phyloP scores from a whole-genome alignment of 2,113 vertebrate genomes.

The Chelonoidis abingdonii region DNA sequence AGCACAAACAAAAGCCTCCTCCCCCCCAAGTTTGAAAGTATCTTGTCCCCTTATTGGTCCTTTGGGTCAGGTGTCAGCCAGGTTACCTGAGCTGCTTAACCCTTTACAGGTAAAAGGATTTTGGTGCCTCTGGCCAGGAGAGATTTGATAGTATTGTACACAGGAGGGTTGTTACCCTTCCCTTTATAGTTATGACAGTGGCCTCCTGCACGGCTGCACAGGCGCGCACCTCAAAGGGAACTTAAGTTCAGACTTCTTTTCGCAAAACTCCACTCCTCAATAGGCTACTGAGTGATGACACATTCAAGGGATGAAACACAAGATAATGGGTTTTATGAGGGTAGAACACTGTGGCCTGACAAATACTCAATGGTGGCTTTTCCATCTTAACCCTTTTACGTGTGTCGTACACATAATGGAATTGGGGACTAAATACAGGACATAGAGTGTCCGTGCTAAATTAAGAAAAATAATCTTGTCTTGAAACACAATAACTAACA shows the following conservation, averaged over 20 bases:
- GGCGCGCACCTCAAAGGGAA: too few relatives aligned
- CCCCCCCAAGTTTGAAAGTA: too few relatives aligned
- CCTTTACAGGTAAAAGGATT: too few relatives aligned
- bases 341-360: not conserved
- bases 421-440: not conserved
- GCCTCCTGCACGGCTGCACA: too few relatives aligned
- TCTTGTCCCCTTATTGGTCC: too few relatives aligned
- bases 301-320: not conserved
- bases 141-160: too few relatives aligned
- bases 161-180: too few relatives aligned
- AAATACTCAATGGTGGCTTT: not conserved
- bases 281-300: not conserved
- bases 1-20: too few relatives aligned
- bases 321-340: not conserved
- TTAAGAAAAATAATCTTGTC: not conserved
- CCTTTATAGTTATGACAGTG: too few relatives aligned
- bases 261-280: not conserved
- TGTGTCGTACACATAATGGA: not conserved
- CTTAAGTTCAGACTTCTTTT: not conserved
- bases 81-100: too few relatives aligned
- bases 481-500: fast-evolving
- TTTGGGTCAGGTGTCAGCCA: too few relatives aligned
- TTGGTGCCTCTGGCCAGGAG: too few relatives aligned
- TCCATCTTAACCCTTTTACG: fast-evolving
- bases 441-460: not conserved